Conservation (phyloP, 2,113 vertebrate genomes). For the Dipodomys merriami region DNA sequence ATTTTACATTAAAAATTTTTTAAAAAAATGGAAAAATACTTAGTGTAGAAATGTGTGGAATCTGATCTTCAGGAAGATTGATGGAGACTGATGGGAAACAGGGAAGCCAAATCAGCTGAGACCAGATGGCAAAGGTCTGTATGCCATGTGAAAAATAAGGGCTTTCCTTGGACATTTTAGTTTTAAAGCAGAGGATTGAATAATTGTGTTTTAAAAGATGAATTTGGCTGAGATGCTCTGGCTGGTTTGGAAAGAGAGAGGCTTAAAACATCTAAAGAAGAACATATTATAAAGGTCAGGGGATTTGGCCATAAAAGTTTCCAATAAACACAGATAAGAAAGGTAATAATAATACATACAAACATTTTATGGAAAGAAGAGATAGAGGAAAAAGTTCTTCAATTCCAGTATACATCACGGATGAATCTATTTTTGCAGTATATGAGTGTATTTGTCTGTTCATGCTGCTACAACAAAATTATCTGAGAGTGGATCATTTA, state of each 20-base stretch:
- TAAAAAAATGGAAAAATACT: not conserved
- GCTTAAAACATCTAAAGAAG: not conserved
- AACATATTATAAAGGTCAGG: not conserved
- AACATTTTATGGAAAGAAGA: not conserved
- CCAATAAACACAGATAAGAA: not conserved
- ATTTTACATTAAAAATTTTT: not conserved
- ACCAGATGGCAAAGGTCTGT: not conserved
- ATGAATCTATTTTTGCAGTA: not conserved
- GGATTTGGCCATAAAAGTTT: not conserved
- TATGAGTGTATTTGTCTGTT: not conserved
- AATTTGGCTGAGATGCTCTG: not conserved
- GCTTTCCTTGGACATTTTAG: not conserved
- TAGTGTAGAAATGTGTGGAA: too few relatives aligned
- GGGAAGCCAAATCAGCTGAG: not conserved
- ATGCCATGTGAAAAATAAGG: not conserved
- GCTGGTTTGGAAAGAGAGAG: not conserved
- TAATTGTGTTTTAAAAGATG: slow-evolving; percentile 19
- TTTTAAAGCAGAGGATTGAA: not conserved
- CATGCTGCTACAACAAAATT: not conserved
- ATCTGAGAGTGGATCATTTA: not conserved
- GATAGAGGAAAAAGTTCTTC: not conserved
- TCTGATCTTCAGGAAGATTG: not conserved
- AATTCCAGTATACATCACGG: not conserved
- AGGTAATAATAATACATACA: not conserved
- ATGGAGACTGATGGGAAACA: not conserved